Evolutionary conservation across 2,797 vertebrate species (phyloP), one percentile per base, ranked within the genome.

Genomic region (Chiroxiphia lanceolata): DNA sequence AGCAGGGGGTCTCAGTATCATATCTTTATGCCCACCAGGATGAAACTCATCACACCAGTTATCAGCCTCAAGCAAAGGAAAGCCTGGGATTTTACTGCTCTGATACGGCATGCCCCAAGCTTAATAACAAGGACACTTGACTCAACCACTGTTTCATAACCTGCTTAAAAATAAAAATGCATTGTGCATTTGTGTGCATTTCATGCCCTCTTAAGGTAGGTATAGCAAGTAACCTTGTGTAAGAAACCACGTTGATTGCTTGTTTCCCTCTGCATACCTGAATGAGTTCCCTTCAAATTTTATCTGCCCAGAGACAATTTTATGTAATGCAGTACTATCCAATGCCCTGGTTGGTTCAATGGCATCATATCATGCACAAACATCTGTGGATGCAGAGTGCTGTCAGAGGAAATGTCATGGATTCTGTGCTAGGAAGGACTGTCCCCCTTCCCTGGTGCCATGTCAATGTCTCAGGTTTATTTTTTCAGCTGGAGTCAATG

Each of bases 201-300:
- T 96, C 94, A 96, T 96, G 96, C 96, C 96, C 96, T 96, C 96
- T 96, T 96, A 96, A 96, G 95, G 95, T 94, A 94, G 83, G 80
- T 91, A 95, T 51, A 90, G 94, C 94, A 95, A 96, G 95, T 93
- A 96, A 93, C 93, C 90, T 95, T 93, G 80, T 78, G 65, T 64
- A 48, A 83, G 87, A 63, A 90, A 65, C 53, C 59, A 42, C 1
- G 0, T 15, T 40, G 63, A n/a, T 65, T 72, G 59, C 83, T 84
- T 76, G 38, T 69, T 86, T 94, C 82, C 6, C 15, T 86, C 36
- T 65, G 68, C 54, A 15, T 47, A 47, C n/a, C 69, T 60, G 72
- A 64, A 90, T 17, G 21, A 17, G 44, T 36, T 90, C 59, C 36
- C 45, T 89, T 70, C 72, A 27, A 50, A 88, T 92, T 71, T 65